A percentile compares a stretch with the other conserved stretches of the same genome.
Evolutionary conservation across 1,140 invertebrate species (phyloP).

Genomic region (Himalopsyche phryganea): DNA sequence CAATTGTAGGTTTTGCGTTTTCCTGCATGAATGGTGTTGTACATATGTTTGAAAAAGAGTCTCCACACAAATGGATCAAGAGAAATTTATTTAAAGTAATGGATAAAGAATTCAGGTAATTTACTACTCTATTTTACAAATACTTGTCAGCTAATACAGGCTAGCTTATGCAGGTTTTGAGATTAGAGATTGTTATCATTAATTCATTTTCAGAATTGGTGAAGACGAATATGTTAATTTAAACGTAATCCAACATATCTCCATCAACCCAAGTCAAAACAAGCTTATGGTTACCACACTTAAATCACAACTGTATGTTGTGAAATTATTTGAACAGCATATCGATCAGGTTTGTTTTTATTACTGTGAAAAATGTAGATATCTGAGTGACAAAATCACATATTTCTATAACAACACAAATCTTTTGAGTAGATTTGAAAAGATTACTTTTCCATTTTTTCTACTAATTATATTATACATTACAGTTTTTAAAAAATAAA

Average conservation of each 20-base stretch:
- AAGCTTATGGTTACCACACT: constrained; percentile 59
- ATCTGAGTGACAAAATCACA: too few species aligned
- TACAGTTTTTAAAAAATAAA: too few species aligned
- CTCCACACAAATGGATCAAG: constrained; percentile 58
- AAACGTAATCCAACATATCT: constrained; percentile 56
- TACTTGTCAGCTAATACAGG: background rate
- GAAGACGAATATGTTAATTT: constrained; percentile 35
- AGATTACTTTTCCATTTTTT: too few species aligned
- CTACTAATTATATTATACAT: too few species aligned
- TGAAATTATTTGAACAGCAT: constrained; percentile 55
- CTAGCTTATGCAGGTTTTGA: background rate
- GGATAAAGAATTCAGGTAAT: constrained; percentile 49
- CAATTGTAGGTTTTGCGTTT: constrained; percentile 56
- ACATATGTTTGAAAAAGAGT: constrained; percentile 64
- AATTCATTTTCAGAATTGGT: constrained; percentile 14
- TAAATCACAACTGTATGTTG: constrained; percentile 61
- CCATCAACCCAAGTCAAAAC: constrained; percentile 55
- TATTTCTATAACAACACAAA: too few species aligned
- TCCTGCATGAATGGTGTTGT: constrained; percentile 58
- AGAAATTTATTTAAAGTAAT: constrained; percentile 59
- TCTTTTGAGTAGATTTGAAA: too few species aligned
- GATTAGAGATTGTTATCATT: background rate
- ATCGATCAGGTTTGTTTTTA: constrained; percentile 46
- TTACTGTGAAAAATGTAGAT: too few species aligned
- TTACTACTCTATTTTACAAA: background rate